Evolutionary conservation across 2,888 invertebrate species (phyloP), one percentile per base, ranked within the genome.

Genomic region (Lasioglossum calceatum): DNA sequence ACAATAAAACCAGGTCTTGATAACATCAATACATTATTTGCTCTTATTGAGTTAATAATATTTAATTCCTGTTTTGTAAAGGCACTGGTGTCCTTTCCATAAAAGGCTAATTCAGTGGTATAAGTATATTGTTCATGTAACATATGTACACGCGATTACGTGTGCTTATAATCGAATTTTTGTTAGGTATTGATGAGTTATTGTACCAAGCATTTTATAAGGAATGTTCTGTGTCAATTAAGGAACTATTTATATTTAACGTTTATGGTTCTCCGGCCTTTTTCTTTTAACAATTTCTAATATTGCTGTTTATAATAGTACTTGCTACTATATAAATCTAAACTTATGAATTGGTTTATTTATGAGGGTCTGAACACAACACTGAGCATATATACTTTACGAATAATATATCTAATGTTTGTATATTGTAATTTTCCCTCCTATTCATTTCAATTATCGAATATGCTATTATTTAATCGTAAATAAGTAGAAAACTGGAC

Each of bases 81-180:
- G 90, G 91, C 90, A 91, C 90, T 91, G 91, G 82, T 85, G 89
- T 85, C 77, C 89, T 91, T 85, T 42, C 74, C 23, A 71, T 77
- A 87, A 88, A 85, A 80, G n/a, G 76, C 79, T 86, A 90, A 86
- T 50, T 64, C 75, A 76, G 54, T 77, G 80, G 83, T 81, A 77
- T 76, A 71, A 79, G 81, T 82, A 23, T 82, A 36, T 39, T 44
- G n/a, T 71, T 71, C 42, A 23, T n/a, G n/a, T n/a, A 58, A 71
- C n/a, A 1, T 77, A 76, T 73, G n/a, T 39, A 58, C 78, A 27
- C 72, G 81, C 84, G 76, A 75, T 87, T 81, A 80, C 44, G 67
- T 72, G 67, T 78, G 77, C 72, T 42, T 74, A 85, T 77, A 47
- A 77, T 73, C n/a, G 78, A 39, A 76, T 70, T 54, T 58, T 67